phyloP scores from a whole-genome alignment of 2,113 vertebrate species.

The Poecile atricapillus region DNA sequence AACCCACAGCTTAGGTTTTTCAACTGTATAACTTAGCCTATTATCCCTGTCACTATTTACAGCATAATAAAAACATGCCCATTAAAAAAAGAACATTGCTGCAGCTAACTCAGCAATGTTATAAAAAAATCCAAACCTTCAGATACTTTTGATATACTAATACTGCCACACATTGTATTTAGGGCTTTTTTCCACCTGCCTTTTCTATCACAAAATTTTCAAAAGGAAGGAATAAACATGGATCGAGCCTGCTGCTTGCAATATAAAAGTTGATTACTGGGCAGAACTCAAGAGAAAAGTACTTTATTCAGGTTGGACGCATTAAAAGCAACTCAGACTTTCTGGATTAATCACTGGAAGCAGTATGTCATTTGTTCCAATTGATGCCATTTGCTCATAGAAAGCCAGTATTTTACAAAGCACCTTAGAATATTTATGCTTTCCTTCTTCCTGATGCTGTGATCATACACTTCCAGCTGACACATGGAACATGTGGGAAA shows the following conservation, averaged over 20 bases:
- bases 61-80: background rate
- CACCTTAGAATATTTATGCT: conserved; percentile 4
- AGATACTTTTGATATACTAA: background rate
- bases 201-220: background rate
- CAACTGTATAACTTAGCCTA: background rate
- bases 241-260: background rate
- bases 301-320: conserved; percentile 19
- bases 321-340: conserved; percentile 17
- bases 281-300: conserved; percentile 2
- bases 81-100: background rate
- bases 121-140: background rate
- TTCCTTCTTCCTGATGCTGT: background rate
- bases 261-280: background rate
- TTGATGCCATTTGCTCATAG: conserved; percentile 36
- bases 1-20: background rate
- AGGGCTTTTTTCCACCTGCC: background rate
- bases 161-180: background rate
- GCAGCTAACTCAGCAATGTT: background rate
- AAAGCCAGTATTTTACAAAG: conserved; percentile 33
- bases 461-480: background rate
- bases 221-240: background rate
- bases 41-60: background rate
- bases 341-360: conserved; percentile 41
- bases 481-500: background rate
- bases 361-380: conserved; percentile 41